These are phyloP conservation scores for Brachionus asplanchnoidis DNA, from an alignment of 1,140 invertebrate species.

Conservation along the genomic window DNA sequence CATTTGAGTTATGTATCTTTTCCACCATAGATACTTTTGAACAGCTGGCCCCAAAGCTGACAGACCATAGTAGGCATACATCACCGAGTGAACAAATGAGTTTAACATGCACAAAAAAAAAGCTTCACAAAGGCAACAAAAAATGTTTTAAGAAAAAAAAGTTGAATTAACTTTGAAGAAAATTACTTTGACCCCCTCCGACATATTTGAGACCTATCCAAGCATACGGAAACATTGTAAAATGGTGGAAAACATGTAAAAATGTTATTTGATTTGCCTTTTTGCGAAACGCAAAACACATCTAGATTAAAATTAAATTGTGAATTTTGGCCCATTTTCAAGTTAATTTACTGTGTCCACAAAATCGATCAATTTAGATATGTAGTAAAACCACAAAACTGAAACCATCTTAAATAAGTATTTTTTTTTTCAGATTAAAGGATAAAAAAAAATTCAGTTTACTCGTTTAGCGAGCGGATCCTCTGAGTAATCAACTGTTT, in stretches of 20 bases:
- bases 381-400: slow-evolving; percentile 34
- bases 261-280: slow-evolving; percentile 70
- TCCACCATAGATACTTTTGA: slow-evolving; percentile 58
- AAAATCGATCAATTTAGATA: slow-evolving; percentile 35
- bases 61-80: slow-evolving; percentile 73
- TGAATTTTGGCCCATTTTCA: neutral
- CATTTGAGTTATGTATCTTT: slow-evolving; percentile 54
- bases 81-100: slow-evolving; percentile 69
- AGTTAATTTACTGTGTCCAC: slow-evolving; percentile 23
- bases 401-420: neutral
- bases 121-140: neutral
- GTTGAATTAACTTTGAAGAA: neutral
- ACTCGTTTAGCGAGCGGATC: slow-evolving; percentile 25
- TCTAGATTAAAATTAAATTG: neutral
- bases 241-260: slow-evolving; percentile 68
- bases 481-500: slow-evolving; percentile 29
- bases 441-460: neutral
- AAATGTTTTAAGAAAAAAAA: neutral
- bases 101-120: slow-evolving; percentile 61
- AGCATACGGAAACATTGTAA: slow-evolving; percentile 55
- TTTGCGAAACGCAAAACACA: slow-evolving; percentile 63
- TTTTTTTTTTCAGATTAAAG: neutral
- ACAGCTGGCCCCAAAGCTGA: slow-evolving; percentile 60
- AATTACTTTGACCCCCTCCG: slow-evolving; percentile 43
- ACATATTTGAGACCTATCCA: slow-evolving; percentile 51